Conservation (phyloP, 2,888 invertebrate species). For the Ptilodon capucinus region DNA sequence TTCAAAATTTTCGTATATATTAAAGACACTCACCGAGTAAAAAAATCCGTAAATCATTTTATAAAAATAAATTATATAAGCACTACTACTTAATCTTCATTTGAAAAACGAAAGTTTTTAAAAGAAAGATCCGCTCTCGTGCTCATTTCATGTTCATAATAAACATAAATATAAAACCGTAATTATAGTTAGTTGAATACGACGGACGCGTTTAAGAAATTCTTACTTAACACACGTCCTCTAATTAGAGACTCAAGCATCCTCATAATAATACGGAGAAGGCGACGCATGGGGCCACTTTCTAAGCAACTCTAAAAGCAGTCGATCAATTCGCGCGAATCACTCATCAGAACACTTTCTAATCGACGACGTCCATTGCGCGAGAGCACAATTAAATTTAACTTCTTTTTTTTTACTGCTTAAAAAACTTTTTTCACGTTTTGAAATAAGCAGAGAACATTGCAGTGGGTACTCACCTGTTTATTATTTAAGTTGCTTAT, state of each 20-base stretch:
- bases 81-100: neutral
- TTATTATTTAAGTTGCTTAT: neutral
- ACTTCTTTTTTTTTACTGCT: conserved; percentile 20
- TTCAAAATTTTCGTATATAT: no score
- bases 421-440: neutral
- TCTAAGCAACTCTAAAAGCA: conserved; percentile 71
- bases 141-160: neutral
- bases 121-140: neutral
- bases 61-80: neutral
- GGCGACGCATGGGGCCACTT: conserved; percentile 65
- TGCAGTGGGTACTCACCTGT: neutral
- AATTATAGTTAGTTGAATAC: neutral
- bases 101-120: neutral
- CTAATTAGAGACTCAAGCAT: conserved; percentile 57
- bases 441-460: neutral
- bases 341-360: conserved; percentile 80
- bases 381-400: conserved; percentile 60
- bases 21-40: no score
- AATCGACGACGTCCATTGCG: conserved; percentile 64
- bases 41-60: no score
- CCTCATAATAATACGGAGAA: conserved; percentile 64
- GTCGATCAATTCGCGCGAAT: conserved; percentile 75
- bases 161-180: neutral
- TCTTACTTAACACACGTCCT: conserved; percentile 42
- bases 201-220: conserved; percentile 3